Evolutionary conservation across 2,797 vertebrate genomes (phyloP).

Genomic region (Rhinichthys osculus): DNA sequence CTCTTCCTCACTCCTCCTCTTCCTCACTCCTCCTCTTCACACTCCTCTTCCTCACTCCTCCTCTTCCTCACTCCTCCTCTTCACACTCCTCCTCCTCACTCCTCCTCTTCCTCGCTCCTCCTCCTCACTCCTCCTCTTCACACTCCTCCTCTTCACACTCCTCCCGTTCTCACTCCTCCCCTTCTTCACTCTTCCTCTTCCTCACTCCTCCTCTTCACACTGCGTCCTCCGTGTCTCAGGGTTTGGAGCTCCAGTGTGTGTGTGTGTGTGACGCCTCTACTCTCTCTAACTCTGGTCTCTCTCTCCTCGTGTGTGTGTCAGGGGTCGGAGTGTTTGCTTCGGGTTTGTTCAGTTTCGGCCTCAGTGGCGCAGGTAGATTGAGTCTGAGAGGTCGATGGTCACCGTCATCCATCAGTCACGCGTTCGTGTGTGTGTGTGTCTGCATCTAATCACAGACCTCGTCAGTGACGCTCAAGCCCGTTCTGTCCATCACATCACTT

Average conservation of each 20-base stretch:
- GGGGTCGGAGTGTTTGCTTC: conserved; percentile 93
- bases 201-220: too few species aligned
- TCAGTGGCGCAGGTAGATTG: conserved; percentile 95
- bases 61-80: too few species aligned
- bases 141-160: too few species aligned
- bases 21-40: too few species aligned
- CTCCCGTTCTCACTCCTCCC: too few species aligned
- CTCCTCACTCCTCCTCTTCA: too few species aligned
- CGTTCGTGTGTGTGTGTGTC: background rate
- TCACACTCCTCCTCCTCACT: too few species aligned
- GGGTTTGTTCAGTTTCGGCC: conserved; percentile 97
- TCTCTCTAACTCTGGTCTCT: conserved; percentile 3
- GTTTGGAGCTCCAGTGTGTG: conserved; percentile 82
- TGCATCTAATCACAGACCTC: background rate
- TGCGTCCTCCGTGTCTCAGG: too few species aligned
- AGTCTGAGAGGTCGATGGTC: conserved; percentile 62
- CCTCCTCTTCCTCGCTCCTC: too few species aligned
- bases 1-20: too few species aligned
- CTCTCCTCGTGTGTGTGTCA: conserved; percentile 62
- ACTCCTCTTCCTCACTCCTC: too few species aligned
- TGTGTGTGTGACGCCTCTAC: background rate
- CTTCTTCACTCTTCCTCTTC: too few species aligned
- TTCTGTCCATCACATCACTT: background rate
- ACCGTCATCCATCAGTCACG: conserved; percentile 22
- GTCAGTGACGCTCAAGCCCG: background rate